Conservation (phyloP, 2,888 invertebrate genomes). For the Leptinotarsa juncta region DNA sequence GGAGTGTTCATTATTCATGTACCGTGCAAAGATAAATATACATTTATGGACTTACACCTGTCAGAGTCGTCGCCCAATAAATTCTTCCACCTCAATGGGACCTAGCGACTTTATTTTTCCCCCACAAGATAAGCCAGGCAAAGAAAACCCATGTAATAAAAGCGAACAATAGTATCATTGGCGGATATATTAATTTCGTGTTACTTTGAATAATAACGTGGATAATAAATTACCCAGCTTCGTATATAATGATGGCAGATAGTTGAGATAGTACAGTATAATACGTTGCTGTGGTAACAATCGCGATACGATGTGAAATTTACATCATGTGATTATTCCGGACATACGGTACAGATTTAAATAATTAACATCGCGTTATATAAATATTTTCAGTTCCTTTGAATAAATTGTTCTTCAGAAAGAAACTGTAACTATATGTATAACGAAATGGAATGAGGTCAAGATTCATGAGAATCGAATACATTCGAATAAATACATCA, state of each 20-base stretch:
- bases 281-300: slow-evolving; percentile 22
- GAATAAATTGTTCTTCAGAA: not conserved
- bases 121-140: slow-evolving; percentile 7
- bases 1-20: not conserved
- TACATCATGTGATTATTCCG: slow-evolving; percentile 24
- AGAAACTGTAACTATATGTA: no score
- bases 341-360: slow-evolving; percentile 17
- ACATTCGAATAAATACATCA: no score
- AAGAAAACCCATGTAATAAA: slow-evolving; percentile 19
- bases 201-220: slow-evolving; percentile 28
- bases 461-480: no score
- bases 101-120: not conserved
- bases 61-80: not conserved
- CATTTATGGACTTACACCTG: not conserved
- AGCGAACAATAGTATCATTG: slow-evolving; percentile 25
- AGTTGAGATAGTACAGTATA: slow-evolving; percentile 22
- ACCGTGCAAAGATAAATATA: not conserved
- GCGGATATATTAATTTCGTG: slow-evolving; percentile 29
- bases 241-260: slow-evolving; percentile 26
- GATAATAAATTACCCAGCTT: slow-evolving; percentile 29
- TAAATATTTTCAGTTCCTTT: not conserved
- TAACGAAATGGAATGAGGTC: no score
- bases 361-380: not conserved
- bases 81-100: slow-evolving; percentile 4
- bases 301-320: slow-evolving; percentile 22